Base-by-base conservation (phyloP, 2,888 invertebrate species). In the Entomobrya proxima region DNA sequence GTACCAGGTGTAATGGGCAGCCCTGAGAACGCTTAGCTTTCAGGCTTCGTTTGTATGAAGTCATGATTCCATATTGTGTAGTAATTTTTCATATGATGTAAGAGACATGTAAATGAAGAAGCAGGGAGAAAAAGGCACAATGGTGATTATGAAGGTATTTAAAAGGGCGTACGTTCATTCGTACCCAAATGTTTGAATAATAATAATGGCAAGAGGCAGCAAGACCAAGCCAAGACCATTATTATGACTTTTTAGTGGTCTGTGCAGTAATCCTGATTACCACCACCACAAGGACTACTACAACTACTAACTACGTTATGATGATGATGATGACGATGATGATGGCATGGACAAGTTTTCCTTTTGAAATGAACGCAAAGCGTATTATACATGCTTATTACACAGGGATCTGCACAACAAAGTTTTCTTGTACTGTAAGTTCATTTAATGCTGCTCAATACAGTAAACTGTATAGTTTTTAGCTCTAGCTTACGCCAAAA, bases 231-330 rank as follows among this genome's bases (percentile, higher is more conserved):
- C 72, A 72, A 84, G 77, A 84, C 84, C 69, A 84, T 78, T 84
- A 84, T 84, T 84, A 84, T 77, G 77, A 84, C 84, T 77, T 84
- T 80, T 78, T 69, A 78, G 84, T 84, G 84, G 84, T 78, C 69
- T 72, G 55, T 35, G 58, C 47, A 37, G 40, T 84, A 84, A 84
- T 84, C 84, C 84, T 78, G 72, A 64, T 72, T 78, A 72, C 74
- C 61, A 74, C 72, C n/a, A 72, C 21, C 35, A 35, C 15, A 61
- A 40, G 18, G 13, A 40, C 50, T 40, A 0, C 21, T 58, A 58
- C 50, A 11, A n/a, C n/a, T 52, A 74, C n/a, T 64, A 37, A 37
- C 21, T 21, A 64, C 9, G 21, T 27, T 40, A 40, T n/a, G 32
- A 58, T 15, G 27, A 32, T 40, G 67, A 27, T 15, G 13, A 6